Percentiles rank a stretch among this genome's conserved stretches.
These are phyloP conservation scores for Acomys russatus DNA, from an alignment of 2,797 vertebrate genomes.

Conservation along the genomic window DNA sequence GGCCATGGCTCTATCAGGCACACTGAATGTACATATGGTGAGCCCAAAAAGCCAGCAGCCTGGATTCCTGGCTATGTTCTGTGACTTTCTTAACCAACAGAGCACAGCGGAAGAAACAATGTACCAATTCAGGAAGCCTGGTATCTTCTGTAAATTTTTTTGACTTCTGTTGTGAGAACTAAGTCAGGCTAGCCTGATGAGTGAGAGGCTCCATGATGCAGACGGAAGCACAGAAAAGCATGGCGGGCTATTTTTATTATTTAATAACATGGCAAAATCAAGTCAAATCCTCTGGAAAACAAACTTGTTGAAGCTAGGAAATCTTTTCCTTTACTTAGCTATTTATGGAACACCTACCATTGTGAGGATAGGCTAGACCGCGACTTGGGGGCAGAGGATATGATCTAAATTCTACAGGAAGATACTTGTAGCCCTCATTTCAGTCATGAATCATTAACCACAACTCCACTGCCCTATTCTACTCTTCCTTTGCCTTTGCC, in stretches of 20 bases:
- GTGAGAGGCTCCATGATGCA: neutral
- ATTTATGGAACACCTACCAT: neutral
- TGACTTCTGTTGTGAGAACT: neutral
- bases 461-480: neutral
- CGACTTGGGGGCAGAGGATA: neutral
- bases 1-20: neutral
- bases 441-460: neutral
- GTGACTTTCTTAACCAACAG: neutral
- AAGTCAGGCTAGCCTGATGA: neutral
- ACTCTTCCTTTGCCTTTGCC: neutral
- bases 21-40: neutral
- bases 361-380: neutral
- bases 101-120: neutral
- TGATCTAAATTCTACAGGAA: neutral
- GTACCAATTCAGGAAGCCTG: neutral
- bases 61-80: neutral
- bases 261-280: constrained; percentile 26
- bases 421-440: neutral
- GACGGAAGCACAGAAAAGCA: neutral
- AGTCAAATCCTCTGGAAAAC: neutral
- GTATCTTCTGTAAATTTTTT: constrained; percentile 1
- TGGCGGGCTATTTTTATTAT: neutral
- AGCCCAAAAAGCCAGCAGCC: neutral
- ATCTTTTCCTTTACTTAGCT: neutral
- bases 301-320: neutral